These are phyloP conservation scores for Dione vanillae DNA, from an alignment of 2,888 invertebrate species.

Conservation along the genomic window DNA sequence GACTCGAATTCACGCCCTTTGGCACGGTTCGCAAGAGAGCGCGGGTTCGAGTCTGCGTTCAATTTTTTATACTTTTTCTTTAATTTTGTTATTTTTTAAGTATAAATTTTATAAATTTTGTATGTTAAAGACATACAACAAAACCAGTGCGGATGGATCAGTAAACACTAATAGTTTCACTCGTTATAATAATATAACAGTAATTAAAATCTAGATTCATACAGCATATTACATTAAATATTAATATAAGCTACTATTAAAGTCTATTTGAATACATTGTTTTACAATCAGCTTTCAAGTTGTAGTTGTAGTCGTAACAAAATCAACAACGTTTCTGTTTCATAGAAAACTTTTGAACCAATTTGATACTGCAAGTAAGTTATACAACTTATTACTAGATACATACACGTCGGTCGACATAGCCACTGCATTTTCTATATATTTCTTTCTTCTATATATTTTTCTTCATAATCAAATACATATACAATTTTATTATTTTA, in stretches of 20 bases:
- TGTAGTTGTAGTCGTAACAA: conserved; percentile 64
- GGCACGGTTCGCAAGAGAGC: too few species aligned
- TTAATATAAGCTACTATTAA: conserved; percentile 59
- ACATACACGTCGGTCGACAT: not conserved
- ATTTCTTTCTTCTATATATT: not conserved
- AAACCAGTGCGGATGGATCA: not conserved
- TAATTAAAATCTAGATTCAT: not conserved
- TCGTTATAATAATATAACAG: not conserved
- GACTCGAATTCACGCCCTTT: too few species aligned
- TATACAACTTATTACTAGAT: not conserved
- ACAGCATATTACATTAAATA: conserved; percentile 4
- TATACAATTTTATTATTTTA: too few species aligned
- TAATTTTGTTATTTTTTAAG: too few species aligned
- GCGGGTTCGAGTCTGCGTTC: too few species aligned
- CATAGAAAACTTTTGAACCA: conserved; percentile 60
- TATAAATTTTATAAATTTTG: too few species aligned
- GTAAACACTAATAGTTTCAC: not conserved
- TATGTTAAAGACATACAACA: not conserved
- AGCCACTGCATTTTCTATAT: too few species aligned
- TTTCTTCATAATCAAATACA: too few species aligned
- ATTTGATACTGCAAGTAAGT: conserved; percentile 65
- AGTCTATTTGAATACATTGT: conserved; percentile 63
- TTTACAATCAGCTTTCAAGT: conserved; percentile 65
- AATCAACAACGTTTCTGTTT: conserved; percentile 70
- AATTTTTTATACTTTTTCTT: too few species aligned